phyloP scores from a whole-genome alignment of 2,113 vertebrate species.

The Rana temporaria region DNA sequence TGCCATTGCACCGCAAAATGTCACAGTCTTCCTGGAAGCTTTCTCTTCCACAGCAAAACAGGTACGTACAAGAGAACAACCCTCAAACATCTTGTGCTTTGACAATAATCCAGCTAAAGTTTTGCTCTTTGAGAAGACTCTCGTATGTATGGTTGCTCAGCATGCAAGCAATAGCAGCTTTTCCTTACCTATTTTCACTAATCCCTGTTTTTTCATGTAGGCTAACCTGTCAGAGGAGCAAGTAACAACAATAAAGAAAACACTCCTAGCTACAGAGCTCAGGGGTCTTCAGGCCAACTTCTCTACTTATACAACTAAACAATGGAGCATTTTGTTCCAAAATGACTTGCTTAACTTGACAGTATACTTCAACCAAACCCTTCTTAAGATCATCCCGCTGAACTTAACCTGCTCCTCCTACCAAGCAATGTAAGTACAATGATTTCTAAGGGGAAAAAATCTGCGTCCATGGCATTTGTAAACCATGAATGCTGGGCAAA shows the following conservation, averaged over 20 bases:
- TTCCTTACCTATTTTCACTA: too few relatives aligned
- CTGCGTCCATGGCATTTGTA: too few relatives aligned
- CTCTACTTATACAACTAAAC: not conserved
- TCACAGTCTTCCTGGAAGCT: not conserved
- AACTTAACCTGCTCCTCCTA: not conserved
- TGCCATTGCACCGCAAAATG: not conserved
- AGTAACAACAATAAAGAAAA: not conserved
- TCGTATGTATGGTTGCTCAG: not conserved
- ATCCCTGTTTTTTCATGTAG: not conserved
- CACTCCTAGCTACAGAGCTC: not conserved
- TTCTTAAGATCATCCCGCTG: not conserved
- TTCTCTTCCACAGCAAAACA: not conserved
- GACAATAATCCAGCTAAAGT: not conserved
- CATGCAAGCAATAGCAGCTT: too few relatives aligned
- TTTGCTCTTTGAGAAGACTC: too few relatives aligned
- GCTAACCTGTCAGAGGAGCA: not conserved
- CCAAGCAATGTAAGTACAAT: conserved; percentile 10
- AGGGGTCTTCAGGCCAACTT: not conserved
- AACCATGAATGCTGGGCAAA: too few relatives aligned
- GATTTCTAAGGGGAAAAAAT: too few relatives aligned
- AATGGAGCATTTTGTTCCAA: not conserved
- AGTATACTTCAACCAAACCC: not conserved
- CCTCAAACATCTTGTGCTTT: too few relatives aligned
- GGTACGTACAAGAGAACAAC: not conserved
- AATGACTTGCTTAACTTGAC: not conserved